phyloP scores from a whole-genome alignment of 64 coral and sea anemone species.

The Trachythela sp. region DNA sequence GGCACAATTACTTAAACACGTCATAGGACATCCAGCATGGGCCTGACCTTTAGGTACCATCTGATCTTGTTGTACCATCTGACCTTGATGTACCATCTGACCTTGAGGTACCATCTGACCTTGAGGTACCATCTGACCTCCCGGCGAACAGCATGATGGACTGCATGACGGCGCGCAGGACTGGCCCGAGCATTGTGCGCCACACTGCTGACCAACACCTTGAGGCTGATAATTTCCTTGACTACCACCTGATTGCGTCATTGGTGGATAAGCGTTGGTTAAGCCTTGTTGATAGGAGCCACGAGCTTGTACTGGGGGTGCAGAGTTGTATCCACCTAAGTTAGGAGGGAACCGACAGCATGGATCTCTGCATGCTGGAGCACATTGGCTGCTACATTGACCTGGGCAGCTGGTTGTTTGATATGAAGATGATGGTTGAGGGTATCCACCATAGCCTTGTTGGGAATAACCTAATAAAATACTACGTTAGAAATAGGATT shows the following conservation, averaged over 20 bases:
- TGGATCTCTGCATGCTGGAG: neutral
- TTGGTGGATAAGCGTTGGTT: neutral
- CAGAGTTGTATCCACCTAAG: neutral
- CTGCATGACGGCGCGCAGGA: neutral
- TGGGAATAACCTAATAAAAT: neutral
- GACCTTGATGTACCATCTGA: too few species aligned
- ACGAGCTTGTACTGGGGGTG: neutral
- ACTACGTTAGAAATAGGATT: too few species aligned
- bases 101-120: neutral
- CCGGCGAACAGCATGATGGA: neutral
- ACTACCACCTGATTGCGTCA: neutral
- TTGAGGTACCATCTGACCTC: neutral
- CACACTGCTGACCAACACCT: neutral
- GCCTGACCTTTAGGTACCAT: neutral
- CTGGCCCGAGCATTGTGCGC: neutral
- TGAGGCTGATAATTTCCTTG: neutral
- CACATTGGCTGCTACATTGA: neutral
- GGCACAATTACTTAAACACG: neutral
- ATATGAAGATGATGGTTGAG: neutral
- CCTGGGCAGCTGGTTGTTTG: neutral
- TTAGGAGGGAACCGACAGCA: neutral
- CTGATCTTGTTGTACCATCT: too few species aligned
- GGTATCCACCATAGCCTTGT: neutral
- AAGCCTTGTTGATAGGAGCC: neutral
- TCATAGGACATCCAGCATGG: neutral